A percentile compares a stretch with the other conserved stretches of the same genome.
phyloP scores from a whole-genome alignment of 2,113 vertebrate species.

The Eubucco bourcierii region DNA sequence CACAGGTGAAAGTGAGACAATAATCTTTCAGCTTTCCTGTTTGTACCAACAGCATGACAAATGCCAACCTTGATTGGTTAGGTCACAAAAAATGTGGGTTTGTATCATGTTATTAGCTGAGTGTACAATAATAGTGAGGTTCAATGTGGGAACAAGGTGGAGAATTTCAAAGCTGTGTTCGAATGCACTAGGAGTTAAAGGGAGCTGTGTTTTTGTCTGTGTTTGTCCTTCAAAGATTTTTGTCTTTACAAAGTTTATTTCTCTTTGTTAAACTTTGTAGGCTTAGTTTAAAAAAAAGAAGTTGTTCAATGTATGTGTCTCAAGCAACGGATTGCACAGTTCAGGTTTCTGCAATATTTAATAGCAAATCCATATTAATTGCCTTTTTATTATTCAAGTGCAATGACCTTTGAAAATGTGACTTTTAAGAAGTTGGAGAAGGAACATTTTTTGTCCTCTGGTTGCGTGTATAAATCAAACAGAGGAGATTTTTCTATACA shows the following conservation, averaged over 20 bases:
- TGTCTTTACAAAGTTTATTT: neutral
- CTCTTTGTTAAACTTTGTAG: neutral
- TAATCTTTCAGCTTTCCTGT: neutral
- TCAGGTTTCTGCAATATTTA: slow-evolving; percentile 47
- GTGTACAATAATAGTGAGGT: neutral
- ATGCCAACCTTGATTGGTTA: neutral
- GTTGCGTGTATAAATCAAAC: neutral
- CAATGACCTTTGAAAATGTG: slow-evolving; percentile 67
- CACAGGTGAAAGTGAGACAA: neutral
- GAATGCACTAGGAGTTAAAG: slow-evolving; percentile 61
- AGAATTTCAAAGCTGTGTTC: neutral
- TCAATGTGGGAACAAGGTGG: neutral
- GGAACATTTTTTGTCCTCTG: neutral
- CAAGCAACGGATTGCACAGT: slow-evolving; percentile 47
- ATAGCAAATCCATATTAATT: slow-evolving; percentile 38
- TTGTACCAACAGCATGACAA: neutral
- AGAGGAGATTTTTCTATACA: neutral
- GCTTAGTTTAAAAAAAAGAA: slow-evolving; percentile 23
- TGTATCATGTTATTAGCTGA: neutral
- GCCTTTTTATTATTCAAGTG: slow-evolving; percentile 63
- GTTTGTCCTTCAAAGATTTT: slow-evolving; percentile 10
- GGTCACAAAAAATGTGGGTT: neutral
- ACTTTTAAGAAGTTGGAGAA: slow-evolving; percentile 36
- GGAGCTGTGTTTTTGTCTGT: neutral
- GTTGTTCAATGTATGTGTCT: neutral